These are phyloP conservation scores for Electrophaes corylata DNA, from an alignment of 2,888 invertebrate genomes.

Conservation along the genomic window DNA sequence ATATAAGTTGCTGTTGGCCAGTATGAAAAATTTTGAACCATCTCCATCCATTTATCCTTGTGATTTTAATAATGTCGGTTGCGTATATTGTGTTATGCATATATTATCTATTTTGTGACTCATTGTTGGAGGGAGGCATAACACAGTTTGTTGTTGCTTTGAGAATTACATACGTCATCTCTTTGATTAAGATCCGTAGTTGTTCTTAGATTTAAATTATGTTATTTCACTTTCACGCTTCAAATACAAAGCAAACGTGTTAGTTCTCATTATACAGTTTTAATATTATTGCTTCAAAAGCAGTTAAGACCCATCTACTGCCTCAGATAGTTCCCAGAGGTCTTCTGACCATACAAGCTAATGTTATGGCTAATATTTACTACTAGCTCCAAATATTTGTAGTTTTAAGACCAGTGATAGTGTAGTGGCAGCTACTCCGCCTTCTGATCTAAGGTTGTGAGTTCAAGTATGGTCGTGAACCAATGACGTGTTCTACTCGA, in stretches of 20 bases:
- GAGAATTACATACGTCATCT: neutral
- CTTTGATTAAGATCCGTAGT: constrained; percentile 9
- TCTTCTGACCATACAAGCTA: neutral
- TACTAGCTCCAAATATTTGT: too few species aligned
- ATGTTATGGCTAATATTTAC: neutral
- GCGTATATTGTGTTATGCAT: too few species aligned
- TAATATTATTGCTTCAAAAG: neutral
- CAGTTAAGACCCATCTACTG: neutral
- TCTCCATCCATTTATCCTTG: too few species aligned
- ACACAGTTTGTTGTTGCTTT: constrained; percentile 1
- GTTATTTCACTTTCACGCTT: constrained; percentile 15
- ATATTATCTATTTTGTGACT: too few species aligned
- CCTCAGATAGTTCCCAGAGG: neutral
- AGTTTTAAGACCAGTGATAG: too few species aligned
- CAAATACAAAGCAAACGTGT: neutral
- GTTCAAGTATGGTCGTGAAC: too few species aligned
- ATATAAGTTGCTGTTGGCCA: too few species aligned
- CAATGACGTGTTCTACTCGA: too few species aligned
- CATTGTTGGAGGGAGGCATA: neutral
- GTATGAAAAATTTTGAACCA: too few species aligned
- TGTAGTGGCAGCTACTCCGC: too few species aligned
- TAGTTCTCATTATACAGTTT: neutral
- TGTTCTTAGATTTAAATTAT: constrained; percentile 6
- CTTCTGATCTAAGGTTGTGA: too few species aligned
- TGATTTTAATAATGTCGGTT: too few species aligned